Base-by-base conservation (phyloP, 2,113 vertebrate species). In the Megatriorchis doriae region DNA sequence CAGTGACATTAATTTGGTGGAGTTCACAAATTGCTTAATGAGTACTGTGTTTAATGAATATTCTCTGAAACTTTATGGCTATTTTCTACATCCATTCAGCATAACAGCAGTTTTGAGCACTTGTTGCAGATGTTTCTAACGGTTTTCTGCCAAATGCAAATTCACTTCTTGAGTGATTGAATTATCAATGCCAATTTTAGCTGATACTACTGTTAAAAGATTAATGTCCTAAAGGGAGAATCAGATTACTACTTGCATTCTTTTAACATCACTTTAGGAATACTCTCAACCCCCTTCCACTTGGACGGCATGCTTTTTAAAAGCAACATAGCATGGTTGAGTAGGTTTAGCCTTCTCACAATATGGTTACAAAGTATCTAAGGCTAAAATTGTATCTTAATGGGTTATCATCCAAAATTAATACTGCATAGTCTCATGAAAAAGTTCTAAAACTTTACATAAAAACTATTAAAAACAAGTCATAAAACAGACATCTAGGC, bases 111-210 rank as follows among this genome's bases (percentile, higher is more conserved):
- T 65, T 91, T 36, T 40, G 6, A 94, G 52, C 52, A 74, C 56
- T 91, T 91, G 40, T 94, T 94, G 86, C 59, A 94, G 86, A 75
- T 86, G 48, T 55, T 93, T 90, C 68, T 34, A 94, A 72, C 11
- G 2, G 6, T 80, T 61, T 86, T 84, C 61, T 94, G 52, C 83
- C 78, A 92, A 97, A 88, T 85, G 77, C 70, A 97, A 94, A 94
- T 89, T 65, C 40, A 17, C 43, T 75, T 83, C 59, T 59, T 53
- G 27, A 94, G 48, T 81, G 89, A 92, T 71, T 86, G 56, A 94
- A 95, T 94, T 91, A 94, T 95, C 86, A 81, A 32, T 85, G 68
- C 70, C 70, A 91, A 38, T 87, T 82, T 95, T 79, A 92, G 86
- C 70, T 94, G 88, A 94, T 78, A 75, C 15, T 52, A 58, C 58